These are phyloP conservation scores for Tetraodon nigroviridis DNA, from an alignment of 2,113 vertebrate species.

Conservation along the genomic window DNA sequence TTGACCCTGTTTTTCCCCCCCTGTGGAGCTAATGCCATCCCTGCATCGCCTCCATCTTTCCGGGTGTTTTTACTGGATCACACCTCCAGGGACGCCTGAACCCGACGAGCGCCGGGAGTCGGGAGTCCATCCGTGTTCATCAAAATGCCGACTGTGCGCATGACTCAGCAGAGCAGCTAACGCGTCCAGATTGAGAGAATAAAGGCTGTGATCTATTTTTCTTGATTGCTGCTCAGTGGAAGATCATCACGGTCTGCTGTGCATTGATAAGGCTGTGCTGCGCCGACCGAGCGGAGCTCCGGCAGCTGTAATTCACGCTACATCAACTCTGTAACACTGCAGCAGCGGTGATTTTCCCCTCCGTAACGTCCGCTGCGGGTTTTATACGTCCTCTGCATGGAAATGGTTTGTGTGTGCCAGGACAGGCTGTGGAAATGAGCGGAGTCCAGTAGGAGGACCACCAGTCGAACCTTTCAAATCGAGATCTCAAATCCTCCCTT, in stretches of 20 bases:
- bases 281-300: conserved; percentile 27
- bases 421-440: conserved; percentile 5
- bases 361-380: conserved; percentile 11
- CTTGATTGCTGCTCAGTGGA: background rate
- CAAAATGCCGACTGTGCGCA: conserved; percentile 30
- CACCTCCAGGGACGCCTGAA: conserved; percentile 41
- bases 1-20: no score
- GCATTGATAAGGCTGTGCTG: conserved; percentile 30
- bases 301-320: conserved; percentile 30
- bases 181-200: background rate
- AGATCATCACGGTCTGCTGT: conserved; percentile 12
- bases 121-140: conserved; percentile 54
- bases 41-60: conserved; percentile 17
- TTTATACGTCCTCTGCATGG: conserved; percentile 22
- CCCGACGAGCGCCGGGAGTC: conserved; percentile 45
- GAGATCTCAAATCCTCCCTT: no score
- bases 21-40: background rate
- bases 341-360: conserved; percentile 20
- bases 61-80: conserved; percentile 9
- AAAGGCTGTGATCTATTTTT: background rate
- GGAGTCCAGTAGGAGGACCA: conserved; percentile 1
- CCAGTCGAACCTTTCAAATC: no score
- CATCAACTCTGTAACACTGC: conserved; percentile 39
- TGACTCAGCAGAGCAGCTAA: conserved; percentile 17
- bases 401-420: conserved; percentile 20